phyloP scores from a whole-genome alignment of 2,113 vertebrate species.

The Anser cygnoides region DNA sequence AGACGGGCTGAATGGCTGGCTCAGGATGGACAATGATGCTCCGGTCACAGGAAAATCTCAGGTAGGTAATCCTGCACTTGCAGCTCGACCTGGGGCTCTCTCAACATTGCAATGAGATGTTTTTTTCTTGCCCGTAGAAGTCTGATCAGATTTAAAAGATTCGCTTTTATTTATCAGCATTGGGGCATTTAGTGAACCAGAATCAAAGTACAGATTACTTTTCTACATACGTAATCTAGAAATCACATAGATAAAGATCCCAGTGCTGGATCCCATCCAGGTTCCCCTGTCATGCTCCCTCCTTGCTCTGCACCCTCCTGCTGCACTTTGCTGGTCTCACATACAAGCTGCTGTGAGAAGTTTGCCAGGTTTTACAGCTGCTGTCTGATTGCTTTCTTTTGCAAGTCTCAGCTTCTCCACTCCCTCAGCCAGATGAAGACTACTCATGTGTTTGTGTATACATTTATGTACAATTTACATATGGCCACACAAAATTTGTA shows the following conservation, averaged over 20 bases:
- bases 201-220: background rate
- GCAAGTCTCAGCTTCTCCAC: background rate
- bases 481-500: background rate
- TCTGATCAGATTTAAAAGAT: background rate
- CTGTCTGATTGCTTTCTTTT: background rate
- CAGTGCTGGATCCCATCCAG: background rate
- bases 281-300: background rate
- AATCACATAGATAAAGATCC: background rate
- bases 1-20: slow-evolving; percentile 87
- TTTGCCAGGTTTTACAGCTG: background rate
- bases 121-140: background rate
- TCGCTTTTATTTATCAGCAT: background rate
- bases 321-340: background rate
- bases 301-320: background rate
- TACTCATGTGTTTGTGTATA: background rate
- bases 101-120: background rate
- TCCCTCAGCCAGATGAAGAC: background rate
- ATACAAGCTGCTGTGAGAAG: background rate
- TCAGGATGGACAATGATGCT: slow-evolving; percentile 84
- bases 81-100: rapidly evolving
- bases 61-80: slow-evolving; percentile 70
- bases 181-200: background rate
- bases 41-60: slow-evolving; percentile 88
- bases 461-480: background rate
- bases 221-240: background rate